A percentile compares a stretch with the other conserved stretches of the same genome.
Evolutionary conservation across 37 sponge, comb jelly and placozoan genomes (phyloP).

Genomic region (Mnemiopsis leidyi): DNA sequence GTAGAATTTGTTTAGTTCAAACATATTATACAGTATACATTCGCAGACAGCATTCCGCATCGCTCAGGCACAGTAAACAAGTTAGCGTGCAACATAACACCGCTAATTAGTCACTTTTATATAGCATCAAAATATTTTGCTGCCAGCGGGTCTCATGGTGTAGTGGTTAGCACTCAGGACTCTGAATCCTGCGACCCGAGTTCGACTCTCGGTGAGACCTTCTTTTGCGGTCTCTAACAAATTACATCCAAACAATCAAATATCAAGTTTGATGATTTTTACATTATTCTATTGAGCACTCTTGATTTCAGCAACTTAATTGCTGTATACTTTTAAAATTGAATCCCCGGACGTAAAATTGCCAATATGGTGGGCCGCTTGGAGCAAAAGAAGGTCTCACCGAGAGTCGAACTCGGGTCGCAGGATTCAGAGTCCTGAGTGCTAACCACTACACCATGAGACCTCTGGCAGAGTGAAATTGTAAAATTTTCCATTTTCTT

Average conservation of each 20-base stretch:
- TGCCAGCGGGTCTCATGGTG: slow-evolving; percentile 79
- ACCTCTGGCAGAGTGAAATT: slow-evolving; percentile 59
- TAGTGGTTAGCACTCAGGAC: slow-evolving; percentile 96
- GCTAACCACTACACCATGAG: slow-evolving; percentile 94
- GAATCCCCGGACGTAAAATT: too few relatives aligned
- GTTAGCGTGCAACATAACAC: neutral
- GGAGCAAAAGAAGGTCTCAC: slow-evolving; percentile 80
- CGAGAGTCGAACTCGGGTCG: slow-evolving; percentile 97
- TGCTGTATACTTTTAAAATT: too few relatives aligned
- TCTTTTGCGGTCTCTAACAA: slow-evolving; percentile 66
- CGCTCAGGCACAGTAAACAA: too few relatives aligned
- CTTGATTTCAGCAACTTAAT: too few relatives aligned
- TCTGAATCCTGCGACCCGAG: slow-evolving; percentile 98
- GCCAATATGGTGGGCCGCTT: too few relatives aligned
- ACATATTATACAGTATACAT: too few relatives aligned
- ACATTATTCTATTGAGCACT: too few relatives aligned
- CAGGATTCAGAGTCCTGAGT: slow-evolving; percentile 98
- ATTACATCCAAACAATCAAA: neutral
- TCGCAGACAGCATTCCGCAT: too few relatives aligned
- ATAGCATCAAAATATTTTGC: neutral
- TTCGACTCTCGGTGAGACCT: slow-evolving; percentile 96
- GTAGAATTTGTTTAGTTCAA: too few relatives aligned
- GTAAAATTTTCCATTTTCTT: neutral
- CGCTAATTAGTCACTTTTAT: neutral
- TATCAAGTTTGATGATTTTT: too few relatives aligned